phyloP scores from a whole-genome alignment of 2,797 vertebrate genomes.

The Gadopsis marmoratus region DNA sequence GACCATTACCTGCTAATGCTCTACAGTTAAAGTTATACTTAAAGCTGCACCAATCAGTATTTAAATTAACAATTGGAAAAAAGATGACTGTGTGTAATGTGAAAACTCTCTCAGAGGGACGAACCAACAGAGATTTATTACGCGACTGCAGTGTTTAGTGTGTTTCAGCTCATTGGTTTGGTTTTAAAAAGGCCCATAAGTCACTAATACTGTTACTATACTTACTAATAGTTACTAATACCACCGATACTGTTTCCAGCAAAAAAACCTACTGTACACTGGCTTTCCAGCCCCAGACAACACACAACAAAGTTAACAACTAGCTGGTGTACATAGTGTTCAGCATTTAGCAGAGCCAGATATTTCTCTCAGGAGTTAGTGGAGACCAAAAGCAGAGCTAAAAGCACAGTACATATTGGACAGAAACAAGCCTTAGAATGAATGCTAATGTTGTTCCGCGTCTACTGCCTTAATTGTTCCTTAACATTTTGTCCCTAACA shows the following conservation, averaged over 20 bases:
- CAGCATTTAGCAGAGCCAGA: not conserved
- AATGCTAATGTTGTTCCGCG: not conserved
- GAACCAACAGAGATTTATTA: not conserved
- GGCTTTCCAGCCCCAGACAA: not conserved
- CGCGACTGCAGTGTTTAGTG: not conserved
- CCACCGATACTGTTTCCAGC: too few relatives aligned
- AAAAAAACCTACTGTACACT: not conserved
- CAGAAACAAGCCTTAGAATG: not conserved
- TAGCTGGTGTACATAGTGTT: too few relatives aligned
- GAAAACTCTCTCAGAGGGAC: not conserved
- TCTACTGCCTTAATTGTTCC: not conserved
- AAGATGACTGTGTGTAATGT: not conserved
- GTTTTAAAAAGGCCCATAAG: too few relatives aligned
- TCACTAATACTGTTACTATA: too few relatives aligned
- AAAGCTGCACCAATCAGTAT: not conserved
- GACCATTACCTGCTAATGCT: not conserved
- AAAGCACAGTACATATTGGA: not conserved
- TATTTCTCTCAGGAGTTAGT: not conserved
- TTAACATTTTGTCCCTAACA: too few relatives aligned
- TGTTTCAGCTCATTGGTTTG: not conserved
- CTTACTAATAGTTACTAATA: too few relatives aligned
- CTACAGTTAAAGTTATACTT: not conserved
- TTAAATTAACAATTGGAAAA: not conserved
- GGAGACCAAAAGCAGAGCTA: not conserved
- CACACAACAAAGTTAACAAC: not conserved